Percentiles rank a stretch among this genome's conserved stretches.
Evolutionary conservation across 2,888 invertebrate species (phyloP).

Genomic region (Mechanitis mazaeus): DNA sequence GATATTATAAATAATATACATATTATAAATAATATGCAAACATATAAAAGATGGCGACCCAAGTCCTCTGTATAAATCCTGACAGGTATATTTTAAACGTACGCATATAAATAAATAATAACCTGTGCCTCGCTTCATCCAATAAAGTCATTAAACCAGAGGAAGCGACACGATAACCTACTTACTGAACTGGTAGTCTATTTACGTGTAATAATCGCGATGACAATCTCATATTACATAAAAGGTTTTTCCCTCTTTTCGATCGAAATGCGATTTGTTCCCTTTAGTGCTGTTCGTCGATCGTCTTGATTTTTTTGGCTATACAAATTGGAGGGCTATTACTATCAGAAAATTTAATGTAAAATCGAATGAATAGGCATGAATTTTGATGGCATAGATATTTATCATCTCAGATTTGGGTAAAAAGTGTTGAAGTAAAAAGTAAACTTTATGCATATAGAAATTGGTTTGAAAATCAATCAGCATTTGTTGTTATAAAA

Average conservation of each 20-base stretch:
- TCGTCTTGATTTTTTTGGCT: conserved; percentile 67
- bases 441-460: too few species aligned
- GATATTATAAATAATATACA: too few species aligned
- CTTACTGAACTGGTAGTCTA: conserved; percentile 76
- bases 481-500: too few species aligned
- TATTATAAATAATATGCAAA: too few species aligned
- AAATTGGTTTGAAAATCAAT: too few species aligned
- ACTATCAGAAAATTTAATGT: conserved; percentile 67
- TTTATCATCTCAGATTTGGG: too few species aligned
- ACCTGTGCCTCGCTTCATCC: conserved; percentile 51
- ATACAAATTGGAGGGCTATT: conserved; percentile 64
- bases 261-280: conserved; percentile 76
- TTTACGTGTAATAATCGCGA: conserved; percentile 77
- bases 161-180: conserved; percentile 74
- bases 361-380: conserved; percentile 68
- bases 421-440: too few species aligned
- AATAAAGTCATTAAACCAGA: conserved; percentile 70
- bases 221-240: conserved; percentile 77
- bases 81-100: conserved; percentile 30
- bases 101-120: conserved; percentile 32
- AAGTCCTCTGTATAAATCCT: too few species aligned
- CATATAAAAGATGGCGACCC: too few species aligned
- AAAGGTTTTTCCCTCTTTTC: conserved; percentile 75
- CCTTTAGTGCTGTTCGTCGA: conserved; percentile 69
- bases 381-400: conserved; percentile 41